These are phyloP conservation scores for Aldabrachelys gigantea DNA, from an alignment of 2,113 vertebrate genomes.

Conservation along the genomic window DNA sequence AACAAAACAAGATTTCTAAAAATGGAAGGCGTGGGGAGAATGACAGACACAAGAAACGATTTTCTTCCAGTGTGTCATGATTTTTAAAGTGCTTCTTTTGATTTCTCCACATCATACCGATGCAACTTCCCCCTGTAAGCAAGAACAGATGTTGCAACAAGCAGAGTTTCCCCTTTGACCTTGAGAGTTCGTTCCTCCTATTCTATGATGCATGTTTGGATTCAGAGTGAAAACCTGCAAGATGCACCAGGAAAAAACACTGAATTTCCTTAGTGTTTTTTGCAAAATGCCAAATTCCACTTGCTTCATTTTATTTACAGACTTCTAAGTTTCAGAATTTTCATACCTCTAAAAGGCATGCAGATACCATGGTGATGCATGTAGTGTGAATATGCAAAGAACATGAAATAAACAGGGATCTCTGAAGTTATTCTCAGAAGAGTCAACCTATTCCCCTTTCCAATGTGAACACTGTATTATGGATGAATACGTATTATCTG, in stretches of 20 bases:
- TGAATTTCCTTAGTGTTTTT: background rate
- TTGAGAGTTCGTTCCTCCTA: constrained; percentile 25
- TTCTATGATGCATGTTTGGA: constrained; percentile 56
- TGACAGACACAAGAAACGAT: constrained; percentile 52
- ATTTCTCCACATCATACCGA: constrained; percentile 62
- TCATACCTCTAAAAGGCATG: background rate
- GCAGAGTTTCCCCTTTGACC: constrained; percentile 56
- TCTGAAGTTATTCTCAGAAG: constrained; percentile 18
- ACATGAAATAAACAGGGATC: background rate
- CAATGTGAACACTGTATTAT: rapidly evolving
- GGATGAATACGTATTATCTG: background rate
- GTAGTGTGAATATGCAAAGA: background rate
- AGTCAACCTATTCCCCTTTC: background rate
- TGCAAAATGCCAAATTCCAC: background rate
- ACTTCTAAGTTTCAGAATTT: constrained; percentile 2
- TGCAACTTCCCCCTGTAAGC: constrained; percentile 67
- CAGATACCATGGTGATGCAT: background rate
- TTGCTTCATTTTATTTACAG: constrained; percentile 39
- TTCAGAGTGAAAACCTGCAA: constrained; percentile 65
- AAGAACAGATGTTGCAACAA: constrained; percentile 79
- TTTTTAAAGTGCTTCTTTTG: constrained; percentile 59
- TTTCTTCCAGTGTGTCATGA: constrained; percentile 38
- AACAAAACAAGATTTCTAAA: constrained; percentile 35
- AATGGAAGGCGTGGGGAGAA: background rate
- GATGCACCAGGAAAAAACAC: constrained; percentile 25